Conservation (phyloP, 2,113 vertebrate species). For the Australoheros scitulus region DNA sequence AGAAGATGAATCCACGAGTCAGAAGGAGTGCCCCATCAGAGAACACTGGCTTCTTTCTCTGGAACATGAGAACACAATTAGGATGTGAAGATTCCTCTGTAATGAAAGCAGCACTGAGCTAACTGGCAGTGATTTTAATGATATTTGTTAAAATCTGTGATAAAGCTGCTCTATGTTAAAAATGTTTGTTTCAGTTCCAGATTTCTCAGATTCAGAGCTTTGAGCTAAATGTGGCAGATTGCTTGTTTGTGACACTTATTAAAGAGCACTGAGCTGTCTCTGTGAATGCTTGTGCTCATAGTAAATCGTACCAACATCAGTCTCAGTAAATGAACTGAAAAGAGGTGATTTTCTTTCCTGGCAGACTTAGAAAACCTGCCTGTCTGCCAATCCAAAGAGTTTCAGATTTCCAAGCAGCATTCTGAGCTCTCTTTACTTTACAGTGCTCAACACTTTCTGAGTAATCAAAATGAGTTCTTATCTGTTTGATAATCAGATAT, state of each 20-base stretch:
- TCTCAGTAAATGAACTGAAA: neutral
- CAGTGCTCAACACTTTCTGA: neutral
- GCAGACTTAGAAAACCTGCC: neutral
- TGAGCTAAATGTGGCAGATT: neutral
- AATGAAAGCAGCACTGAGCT: neutral
- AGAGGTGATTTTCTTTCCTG: neutral
- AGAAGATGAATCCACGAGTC: constrained; percentile 8
- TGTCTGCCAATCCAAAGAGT: neutral
- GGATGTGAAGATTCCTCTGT: neutral
- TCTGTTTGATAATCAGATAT: neutral
- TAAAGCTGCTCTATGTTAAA: no score
- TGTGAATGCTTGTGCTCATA: neutral
- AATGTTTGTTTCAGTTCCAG: neutral
- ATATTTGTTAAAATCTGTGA: neutral
- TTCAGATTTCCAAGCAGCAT: neutral
- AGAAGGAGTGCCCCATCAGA: neutral
- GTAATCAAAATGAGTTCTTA: neutral
- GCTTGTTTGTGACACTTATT: neutral
- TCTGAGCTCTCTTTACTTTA: no score
- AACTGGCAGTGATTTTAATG: neutral
- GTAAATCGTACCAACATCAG: neutral
- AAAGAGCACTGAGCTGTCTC: neutral
- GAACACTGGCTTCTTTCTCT: neutral
- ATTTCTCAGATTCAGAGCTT: neutral
- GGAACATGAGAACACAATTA: neutral